phyloP scores from a whole-genome alignment of 2,113 vertebrate genomes.

The Malaclemys terrapin region DNA sequence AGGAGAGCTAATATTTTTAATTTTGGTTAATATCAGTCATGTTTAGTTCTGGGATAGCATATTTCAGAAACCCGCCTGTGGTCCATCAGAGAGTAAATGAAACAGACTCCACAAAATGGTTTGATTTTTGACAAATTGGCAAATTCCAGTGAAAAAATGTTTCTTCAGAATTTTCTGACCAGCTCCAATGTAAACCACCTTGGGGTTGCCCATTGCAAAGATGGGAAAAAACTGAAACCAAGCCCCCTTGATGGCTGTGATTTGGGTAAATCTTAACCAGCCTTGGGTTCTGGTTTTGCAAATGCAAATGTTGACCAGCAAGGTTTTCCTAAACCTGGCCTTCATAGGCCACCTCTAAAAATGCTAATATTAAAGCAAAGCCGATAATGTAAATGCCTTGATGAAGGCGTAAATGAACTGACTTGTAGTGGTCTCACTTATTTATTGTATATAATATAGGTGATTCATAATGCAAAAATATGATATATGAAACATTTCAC shows the following conservation, averaged over 20 bases:
- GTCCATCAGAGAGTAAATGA: not conserved
- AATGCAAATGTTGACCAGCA: not conserved
- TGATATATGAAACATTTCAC: not conserved
- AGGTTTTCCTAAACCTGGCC: too few relatives aligned
- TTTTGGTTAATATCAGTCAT: not conserved
- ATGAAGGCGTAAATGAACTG: not conserved
- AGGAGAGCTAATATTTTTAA: not conserved
- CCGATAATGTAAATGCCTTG: not conserved
- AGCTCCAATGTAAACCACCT: not conserved
- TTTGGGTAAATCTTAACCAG: not conserved
- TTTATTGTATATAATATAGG: not conserved
- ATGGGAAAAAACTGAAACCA: not conserved
- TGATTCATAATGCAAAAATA: not conserved
- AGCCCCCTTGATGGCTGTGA: not conserved
- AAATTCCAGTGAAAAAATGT: not conserved
- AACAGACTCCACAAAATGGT: not conserved
- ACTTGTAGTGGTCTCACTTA: not conserved
- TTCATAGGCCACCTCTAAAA: not conserved
- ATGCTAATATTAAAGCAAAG: not conserved
- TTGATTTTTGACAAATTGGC: not conserved
- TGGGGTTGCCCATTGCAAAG: not conserved
- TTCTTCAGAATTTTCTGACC: not conserved
- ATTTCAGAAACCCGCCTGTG: not conserved
- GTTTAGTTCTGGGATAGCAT: not conserved
- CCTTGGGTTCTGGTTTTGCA: not conserved